Evolutionary conservation across 2,888 invertebrate species (phyloP).

Genomic region (Willowsia nigromaculata): DNA sequence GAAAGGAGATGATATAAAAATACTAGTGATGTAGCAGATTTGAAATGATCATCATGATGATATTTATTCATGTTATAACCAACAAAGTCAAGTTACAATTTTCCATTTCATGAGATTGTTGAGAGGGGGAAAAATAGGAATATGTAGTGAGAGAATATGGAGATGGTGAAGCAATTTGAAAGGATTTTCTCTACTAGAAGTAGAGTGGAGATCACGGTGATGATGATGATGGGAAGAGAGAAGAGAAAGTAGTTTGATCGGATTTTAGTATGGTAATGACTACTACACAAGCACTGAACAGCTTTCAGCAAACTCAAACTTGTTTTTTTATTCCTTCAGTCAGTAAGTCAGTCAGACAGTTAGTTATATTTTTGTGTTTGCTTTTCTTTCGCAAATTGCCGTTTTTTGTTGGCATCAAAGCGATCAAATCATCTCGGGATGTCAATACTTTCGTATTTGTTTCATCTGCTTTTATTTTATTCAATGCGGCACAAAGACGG

Average conservation of each 20-base stretch:
- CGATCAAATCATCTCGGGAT: neutral
- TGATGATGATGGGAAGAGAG: neutral
- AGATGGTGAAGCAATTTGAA: constrained; percentile 39
- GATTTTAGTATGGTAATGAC: constrained; percentile 69
- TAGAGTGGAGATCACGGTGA: neutral
- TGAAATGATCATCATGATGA: neutral
- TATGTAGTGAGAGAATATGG: no score
- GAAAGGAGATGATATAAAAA: neutral
- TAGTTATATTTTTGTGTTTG: neutral
- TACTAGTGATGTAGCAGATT: neutral
- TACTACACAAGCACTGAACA: neutral
- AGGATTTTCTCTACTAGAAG: constrained; percentile 19
- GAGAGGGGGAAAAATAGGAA: constrained; percentile 6
- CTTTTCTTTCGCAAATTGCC: neutral
- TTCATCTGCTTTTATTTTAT: constrained; percentile 1
- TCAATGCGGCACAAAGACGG: constrained; percentile 6
- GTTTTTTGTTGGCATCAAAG: constrained; percentile 4
- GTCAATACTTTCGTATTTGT: constrained; percentile 25
- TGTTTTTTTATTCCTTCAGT: neutral
- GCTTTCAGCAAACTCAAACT: neutral
- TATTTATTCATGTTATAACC: constrained; percentile 22
- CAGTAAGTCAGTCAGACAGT: neutral
- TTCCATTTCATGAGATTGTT: neutral
- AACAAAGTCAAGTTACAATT: constrained; percentile 8
- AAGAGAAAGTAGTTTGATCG: constrained; percentile 43